A percentile compares a stretch with the other conserved stretches of the same genome.
phyloP scores from a whole-genome alignment of 35 echinoderm and acorn worm species.

The Apostichopus californicus region DNA sequence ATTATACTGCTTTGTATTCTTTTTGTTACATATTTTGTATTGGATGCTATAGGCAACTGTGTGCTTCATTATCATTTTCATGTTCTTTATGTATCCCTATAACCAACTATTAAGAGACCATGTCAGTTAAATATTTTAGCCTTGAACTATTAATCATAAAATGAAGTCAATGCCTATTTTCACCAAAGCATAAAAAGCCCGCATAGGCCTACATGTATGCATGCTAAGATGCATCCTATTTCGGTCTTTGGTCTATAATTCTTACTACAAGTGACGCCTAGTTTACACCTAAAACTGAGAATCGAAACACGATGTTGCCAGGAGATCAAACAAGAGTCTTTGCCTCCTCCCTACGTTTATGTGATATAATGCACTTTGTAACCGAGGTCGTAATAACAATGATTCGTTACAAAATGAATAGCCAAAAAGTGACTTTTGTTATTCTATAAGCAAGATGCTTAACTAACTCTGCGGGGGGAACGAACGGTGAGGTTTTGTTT shows the following conservation, averaged over 20 bases:
- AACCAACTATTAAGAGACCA: too few relatives aligned
- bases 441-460: conserved; percentile 37
- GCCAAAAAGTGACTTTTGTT: conserved; percentile 23
- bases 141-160: too few relatives aligned
- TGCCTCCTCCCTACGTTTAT: neutral
- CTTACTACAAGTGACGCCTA: neutral
- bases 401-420: conserved; percentile 19
- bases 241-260: neutral
- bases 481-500: conserved; percentile 10
- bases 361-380: conserved; percentile 32
- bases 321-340: neutral
- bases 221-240: too few relatives aligned
- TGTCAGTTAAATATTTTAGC: too few relatives aligned
- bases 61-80: too few relatives aligned
- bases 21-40: too few relatives aligned
- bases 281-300: conserved; percentile 23
- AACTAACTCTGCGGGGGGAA: conserved; percentile 25
- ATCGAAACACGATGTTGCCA: neutral
- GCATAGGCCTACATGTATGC: too few relatives aligned
- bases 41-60: too few relatives aligned
- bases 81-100: too few relatives aligned
- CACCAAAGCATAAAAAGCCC: too few relatives aligned
- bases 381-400: conserved; percentile 22
- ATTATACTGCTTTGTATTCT: too few relatives aligned
- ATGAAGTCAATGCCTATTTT: too few relatives aligned